Base-by-base conservation (phyloP, 2,888 invertebrate species). In the Amiota communis region DNA sequence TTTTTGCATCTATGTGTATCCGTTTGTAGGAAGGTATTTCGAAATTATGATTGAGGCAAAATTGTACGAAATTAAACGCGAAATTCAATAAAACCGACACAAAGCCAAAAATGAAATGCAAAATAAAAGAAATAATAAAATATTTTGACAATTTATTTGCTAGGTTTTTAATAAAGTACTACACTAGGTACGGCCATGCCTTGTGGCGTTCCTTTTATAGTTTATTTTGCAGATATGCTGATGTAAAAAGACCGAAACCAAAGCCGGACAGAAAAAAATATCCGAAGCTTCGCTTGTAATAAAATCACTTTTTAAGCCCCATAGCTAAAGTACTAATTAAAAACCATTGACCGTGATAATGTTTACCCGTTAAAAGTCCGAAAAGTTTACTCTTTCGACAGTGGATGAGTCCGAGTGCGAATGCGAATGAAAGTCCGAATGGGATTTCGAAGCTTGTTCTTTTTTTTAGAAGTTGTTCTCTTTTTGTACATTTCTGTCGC, bases 321-420 rank as follows among this genome's bases (percentile, higher is more conserved):
- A 73, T 77, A 79, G 78, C 78, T 71, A 81, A 80, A 77, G 76
- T 75, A 67, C 81, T 80, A 81, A 81, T 81, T 81, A 80, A 80
- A 81, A 81, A 68, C 75, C 81, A 73, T 79, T 81, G 81, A 82
- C 82, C 81, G 80, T 79, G 80, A 77, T 74, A 76, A 80, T 78
- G 82, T 78, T 74, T 73, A 77, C 77, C 76, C 73, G 75, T 72
- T 70, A 70, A 72, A 71, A 65, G 70, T 59, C 74, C 57, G 67
- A 65, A 65, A n/a, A 72, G 65, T 72, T 72, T 72, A 65, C 57
- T 12, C 11, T 53, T 46, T 48, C 56, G 53, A 23, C 49, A 8
- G 49, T 11, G 15, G 51, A 20, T 48, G 4, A 59, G 15, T 8
- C 20, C 20, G 59, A 20, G 59, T 59, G 23, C 59, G 20, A 51